A percentile compares a stretch with the other conserved stretches of the same genome.
Conservation (phyloP, 2,888 invertebrate genomes). For the Drosophila nr. perissopoda region DNA sequence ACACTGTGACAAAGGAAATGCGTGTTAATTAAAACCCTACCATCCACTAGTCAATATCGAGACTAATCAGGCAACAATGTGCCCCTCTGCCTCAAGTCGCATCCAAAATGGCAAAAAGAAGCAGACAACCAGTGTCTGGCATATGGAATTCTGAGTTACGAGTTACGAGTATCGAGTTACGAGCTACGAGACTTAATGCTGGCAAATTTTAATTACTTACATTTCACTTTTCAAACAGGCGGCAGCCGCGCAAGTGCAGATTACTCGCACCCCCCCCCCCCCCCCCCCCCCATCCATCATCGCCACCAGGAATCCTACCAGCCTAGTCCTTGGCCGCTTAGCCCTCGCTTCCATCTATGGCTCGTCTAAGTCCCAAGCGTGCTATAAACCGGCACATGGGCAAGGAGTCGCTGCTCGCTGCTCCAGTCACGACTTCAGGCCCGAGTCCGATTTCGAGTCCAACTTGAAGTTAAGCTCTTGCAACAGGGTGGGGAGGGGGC, state of each 20-base stretch:
- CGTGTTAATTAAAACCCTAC: slow-evolving; percentile 39
- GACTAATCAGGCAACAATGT: slow-evolving; percentile 41
- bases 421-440: slow-evolving; percentile 29
- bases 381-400: slow-evolving; percentile 70
- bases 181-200: slow-evolving; percentile 51
- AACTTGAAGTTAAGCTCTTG: neutral
- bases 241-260: slow-evolving; percentile 73
- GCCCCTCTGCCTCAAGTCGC: neutral
- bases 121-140: slow-evolving; percentile 37
- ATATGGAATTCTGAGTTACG: slow-evolving; percentile 28
- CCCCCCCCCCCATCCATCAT: too few relatives aligned
- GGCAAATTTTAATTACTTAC: slow-evolving; percentile 77
- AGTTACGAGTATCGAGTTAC: slow-evolving; percentile 42
- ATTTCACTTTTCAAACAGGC: slow-evolving; percentile 65
- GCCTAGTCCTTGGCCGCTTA: neutral
- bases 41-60: slow-evolving; percentile 17
- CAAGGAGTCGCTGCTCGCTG: slow-evolving; percentile 26
- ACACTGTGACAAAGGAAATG: slow-evolving; percentile 7
- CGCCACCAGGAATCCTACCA: neutral
- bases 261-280: neutral
- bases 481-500: neutral
- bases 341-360: neutral
- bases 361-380: slow-evolving; percentile 56
- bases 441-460: slow-evolving; percentile 21
- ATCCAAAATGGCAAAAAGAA: neutral